Conservation (phyloP, 2,888 invertebrate species). For the Falcaria lacertinaria region DNA sequence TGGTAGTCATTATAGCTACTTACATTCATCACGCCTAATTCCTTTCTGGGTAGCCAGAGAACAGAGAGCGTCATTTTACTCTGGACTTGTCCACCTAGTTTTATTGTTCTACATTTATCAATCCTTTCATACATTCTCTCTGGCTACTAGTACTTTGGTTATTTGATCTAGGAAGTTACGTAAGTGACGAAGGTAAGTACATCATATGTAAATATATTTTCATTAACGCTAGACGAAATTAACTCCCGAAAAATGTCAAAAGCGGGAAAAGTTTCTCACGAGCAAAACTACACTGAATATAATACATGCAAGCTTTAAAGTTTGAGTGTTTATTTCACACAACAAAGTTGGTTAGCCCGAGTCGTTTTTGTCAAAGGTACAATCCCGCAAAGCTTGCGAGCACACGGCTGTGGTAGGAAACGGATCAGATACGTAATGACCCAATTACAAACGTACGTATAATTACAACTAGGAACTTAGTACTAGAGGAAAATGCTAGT, state of each 20-base stretch:
- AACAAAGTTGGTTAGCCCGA: slow-evolving; percentile 4
- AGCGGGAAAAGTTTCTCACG: not conserved
- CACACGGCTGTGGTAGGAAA: slow-evolving; percentile 6
- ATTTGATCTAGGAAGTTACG: too few species aligned
- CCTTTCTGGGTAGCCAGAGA: too few species aligned
- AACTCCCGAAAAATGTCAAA: not conserved
- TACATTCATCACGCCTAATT: too few species aligned
- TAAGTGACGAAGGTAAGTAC: too few species aligned
- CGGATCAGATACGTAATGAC: slow-evolving; percentile 8
- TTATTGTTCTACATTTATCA: too few species aligned
- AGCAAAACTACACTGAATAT: not conserved
- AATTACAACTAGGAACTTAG: not conserved
- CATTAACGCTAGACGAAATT: not conserved
- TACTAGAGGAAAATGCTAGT: not conserved
- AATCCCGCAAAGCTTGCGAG: slow-evolving; percentile 7
- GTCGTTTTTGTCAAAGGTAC: slow-evolving; percentile 11
- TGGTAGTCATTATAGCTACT: too few species aligned
- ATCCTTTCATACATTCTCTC: too few species aligned
- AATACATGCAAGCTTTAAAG: slow-evolving; percentile 1
- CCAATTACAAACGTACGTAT: slow-evolving; percentile 15
- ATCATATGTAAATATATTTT: not conserved
- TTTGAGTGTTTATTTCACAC: slow-evolving; percentile 6
- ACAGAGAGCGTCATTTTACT: too few species aligned
- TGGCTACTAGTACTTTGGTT: too few species aligned
- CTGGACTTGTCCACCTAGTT: too few species aligned